A percentile compares a stretch with the other conserved stretches of the same genome.
phyloP scores from a whole-genome alignment of 2,888 invertebrate species.

The Adelphocoris suturalis region DNA sequence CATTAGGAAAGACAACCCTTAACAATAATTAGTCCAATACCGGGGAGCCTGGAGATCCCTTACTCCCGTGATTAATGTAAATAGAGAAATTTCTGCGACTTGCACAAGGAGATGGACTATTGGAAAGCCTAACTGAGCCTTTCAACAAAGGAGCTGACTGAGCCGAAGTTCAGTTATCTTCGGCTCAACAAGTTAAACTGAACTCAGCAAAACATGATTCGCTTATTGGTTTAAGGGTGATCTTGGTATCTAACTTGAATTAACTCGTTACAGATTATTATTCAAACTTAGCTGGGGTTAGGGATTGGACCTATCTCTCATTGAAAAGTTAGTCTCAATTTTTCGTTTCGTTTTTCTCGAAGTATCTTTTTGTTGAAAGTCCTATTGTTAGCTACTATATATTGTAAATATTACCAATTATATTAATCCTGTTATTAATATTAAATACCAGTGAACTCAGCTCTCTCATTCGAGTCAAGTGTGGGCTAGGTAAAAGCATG shows the following conservation, averaged over 20 bases:
- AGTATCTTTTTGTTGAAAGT: too few relatives aligned
- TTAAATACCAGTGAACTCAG: too few relatives aligned
- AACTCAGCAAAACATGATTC: constrained; percentile 14
- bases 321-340: too few relatives aligned
- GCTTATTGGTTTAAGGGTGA: background rate
- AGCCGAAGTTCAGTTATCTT: background rate
- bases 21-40: constrained; percentile 43
- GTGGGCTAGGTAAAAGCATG: too few relatives aligned
- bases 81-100: background rate
- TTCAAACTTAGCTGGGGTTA: background rate
- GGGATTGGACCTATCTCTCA: background rate
- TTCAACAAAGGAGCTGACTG: constrained; percentile 23
- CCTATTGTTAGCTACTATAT: too few relatives aligned
- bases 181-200: background rate
- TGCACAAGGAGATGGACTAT: background rate
- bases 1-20: background rate
- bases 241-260: background rate
- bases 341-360: too few relatives aligned
- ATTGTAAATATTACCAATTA: too few relatives aligned
- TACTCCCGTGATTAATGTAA: constrained; percentile 12
- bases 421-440: too few relatives aligned
- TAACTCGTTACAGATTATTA: background rate
- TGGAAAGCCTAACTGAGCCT: background rate
- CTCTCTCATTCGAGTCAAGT: too few relatives aligned
- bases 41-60: background rate